Base-by-base conservation (phyloP, 2,888 invertebrate species). In the Folsomia candida region DNA sequence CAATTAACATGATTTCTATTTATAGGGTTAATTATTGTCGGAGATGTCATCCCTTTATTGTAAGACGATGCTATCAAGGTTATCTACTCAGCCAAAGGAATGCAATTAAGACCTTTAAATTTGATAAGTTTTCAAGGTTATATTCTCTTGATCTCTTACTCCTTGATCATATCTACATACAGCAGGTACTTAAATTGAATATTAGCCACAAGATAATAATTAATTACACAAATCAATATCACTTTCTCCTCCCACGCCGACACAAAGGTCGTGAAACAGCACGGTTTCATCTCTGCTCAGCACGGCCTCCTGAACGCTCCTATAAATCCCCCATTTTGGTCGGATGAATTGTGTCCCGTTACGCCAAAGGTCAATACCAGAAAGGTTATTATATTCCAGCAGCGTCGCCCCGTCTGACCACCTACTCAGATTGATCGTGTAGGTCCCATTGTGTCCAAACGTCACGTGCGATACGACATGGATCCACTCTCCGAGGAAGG, bases 401-500 rank as follows among this genome's bases (percentile, higher is more conserved):
- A 77, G 57, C 3, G 24, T 9, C 1, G 20, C n/a, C 2, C 69
- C 71, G 51, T 71, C 70, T 0, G 47, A 37, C 1, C 68, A 20
- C 11, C 69, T 60, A 3, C 58, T 73, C 18, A 75, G 51, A 25
- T 24, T 37, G 2, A 74, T 29, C 4, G 25, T 59, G 58, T 70
- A 73, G 20, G 26, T 51, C 20, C 73, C 73, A 14, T 51, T 58
- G 54, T 37, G 24, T 2, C 65, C 47, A 27, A 70, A 70, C 9
- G 68, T 74, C 1, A 71, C 64, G 47, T 71, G 62, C 29, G 71
- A 62, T n/a, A 9, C 26, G 28, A 68, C 74, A 64, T 76, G 72
- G 22, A 78, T 69, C 78, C 78, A 78, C 2, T 24, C 57, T 22
- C 78, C 72, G 0, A 69, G 63, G 51, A 69, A 69, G 0, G 69